Evolutionary conservation across 2,888 invertebrate genomes (phyloP), one percentile per base, ranked within the genome.

Genomic region (Calameuta filiformis): DNA sequence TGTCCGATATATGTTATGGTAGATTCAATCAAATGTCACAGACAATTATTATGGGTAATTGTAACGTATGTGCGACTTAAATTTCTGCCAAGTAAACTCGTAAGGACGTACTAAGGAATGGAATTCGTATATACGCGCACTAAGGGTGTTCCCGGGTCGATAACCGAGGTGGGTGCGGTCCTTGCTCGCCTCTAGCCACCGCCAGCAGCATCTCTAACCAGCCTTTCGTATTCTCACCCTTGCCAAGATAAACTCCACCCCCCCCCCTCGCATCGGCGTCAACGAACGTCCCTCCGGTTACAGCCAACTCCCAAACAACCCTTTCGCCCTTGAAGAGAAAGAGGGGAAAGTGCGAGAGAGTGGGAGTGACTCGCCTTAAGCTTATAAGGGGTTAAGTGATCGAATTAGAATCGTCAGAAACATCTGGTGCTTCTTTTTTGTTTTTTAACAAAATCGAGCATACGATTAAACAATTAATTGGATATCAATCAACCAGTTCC

Each of bases 91-190:
- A 56, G 40, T 56, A 23, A 56, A 23, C 33, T 34, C 71, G 4
- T 34, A 34, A 31, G 71, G 33, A 34, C 71, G 33, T 15, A 33
- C 71, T 71, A 85, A 85, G 85, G 81, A 84, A 85, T 84, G 82
- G 86, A 85, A 87, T 89, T 87, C 82, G 84, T 82, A 84, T 71
- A 71, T 71, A 83, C 82, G 83, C 75, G 80, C 83, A 80, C 83
- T 83, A 84, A 84, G 87, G 86, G 88, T 87, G 85, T 87, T 85
- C 83, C 84, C 85, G 85, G 88, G 88, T 88, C 88, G 89, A 88
- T 88, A 88, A 83, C 85, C 87, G 82, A 88, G 87, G 87, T 89
- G 88, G 88, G 89, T 86, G 86, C 89, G 87, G 88, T 88, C 86
- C 86, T 86, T 82, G 79, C 83, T 82, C 85, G 81, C 83, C 83